A percentile compares a stretch with the other conserved stretches of the same genome.
These are phyloP conservation scores for Camponotus floridanus DNA, from an alignment of 1,140 invertebrate genomes.

Conservation along the genomic window DNA sequence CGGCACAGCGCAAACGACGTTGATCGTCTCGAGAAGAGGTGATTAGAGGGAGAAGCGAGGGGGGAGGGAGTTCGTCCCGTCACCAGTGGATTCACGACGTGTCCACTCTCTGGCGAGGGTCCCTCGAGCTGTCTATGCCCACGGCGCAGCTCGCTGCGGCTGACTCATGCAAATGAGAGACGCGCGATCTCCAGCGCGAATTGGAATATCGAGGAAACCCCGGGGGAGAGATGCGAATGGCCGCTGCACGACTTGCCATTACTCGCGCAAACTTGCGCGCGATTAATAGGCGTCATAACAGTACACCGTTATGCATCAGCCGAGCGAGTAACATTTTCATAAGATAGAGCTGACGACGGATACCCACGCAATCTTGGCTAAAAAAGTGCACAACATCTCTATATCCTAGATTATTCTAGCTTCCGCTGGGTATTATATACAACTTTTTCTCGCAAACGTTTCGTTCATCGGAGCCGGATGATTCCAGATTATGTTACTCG, in stretches of 20 bases:
- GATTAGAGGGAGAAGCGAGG: slow-evolving; percentile 46
- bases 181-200: slow-evolving; percentile 49
- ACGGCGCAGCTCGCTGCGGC: slow-evolving; percentile 23
- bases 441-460: no score
- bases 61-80: not conserved
- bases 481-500: not conserved
- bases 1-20: slow-evolving; percentile 75
- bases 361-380: not conserved
- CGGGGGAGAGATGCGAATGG: slow-evolving; percentile 28
- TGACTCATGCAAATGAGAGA: slow-evolving; percentile 72
- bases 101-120: slow-evolving; percentile 29
- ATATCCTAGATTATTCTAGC: no score
- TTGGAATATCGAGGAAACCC: slow-evolving; percentile 54
- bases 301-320: slow-evolving; percentile 56
- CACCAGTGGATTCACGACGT: slow-evolving; percentile 39
- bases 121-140: slow-evolving; percentile 11
- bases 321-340: slow-evolving; percentile 48
- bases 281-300: slow-evolving; percentile 48
- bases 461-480: not conserved
- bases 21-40: slow-evolving; percentile 68
- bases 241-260: slow-evolving; percentile 40
- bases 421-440: not conserved
- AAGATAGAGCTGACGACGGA: slow-evolving; percentile 1
- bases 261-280: slow-evolving; percentile 37
- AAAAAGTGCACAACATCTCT: not conserved